A percentile compares a stretch with the other conserved stretches of the same genome.
Evolutionary conservation across 2,888 invertebrate species (phyloP).

Genomic region (Oasisia sp.): DNA sequence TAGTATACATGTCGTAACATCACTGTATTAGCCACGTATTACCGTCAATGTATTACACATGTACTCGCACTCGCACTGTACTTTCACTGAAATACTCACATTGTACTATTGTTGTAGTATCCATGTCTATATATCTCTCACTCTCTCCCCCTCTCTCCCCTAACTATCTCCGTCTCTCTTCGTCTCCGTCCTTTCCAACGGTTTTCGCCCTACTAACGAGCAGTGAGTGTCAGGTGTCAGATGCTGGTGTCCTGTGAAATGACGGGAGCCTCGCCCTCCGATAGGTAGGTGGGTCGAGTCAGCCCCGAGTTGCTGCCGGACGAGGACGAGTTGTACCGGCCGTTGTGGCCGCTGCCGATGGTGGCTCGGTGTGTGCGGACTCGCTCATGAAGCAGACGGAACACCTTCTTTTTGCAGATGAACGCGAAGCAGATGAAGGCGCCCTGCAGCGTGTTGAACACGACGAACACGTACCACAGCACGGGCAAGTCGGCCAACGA

Average conservation of each 20-base stretch:
- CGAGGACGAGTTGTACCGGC: not conserved
- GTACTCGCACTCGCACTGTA: too few relatives aligned
- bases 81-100: too few relatives aligned
- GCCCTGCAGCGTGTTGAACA: constrained; percentile 70
- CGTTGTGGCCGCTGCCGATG: not conserved
- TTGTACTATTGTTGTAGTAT: too few relatives aligned
- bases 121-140: too few relatives aligned
- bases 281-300: not conserved
- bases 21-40: too few relatives aligned
- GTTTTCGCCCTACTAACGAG: not conserved
- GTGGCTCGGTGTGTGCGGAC: not conserved
- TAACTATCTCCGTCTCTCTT: too few relatives aligned
- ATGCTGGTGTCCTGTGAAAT: not conserved
- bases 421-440: constrained; percentile 68
- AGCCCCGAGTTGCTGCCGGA: not conserved
- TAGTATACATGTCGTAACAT: not conserved
- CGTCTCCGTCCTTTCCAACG: too few relatives aligned
- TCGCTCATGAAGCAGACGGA: constrained; percentile 32
- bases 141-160: too few relatives aligned
- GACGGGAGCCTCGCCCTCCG: not conserved
- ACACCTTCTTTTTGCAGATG: constrained; percentile 54
- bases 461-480: constrained; percentile 67
- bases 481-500: constrained; percentile 54
- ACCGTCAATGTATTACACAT: too few relatives aligned
- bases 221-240: not conserved